Conservation (phyloP, 2,888 invertebrate species). For the Calameuta filiformis region DNA sequence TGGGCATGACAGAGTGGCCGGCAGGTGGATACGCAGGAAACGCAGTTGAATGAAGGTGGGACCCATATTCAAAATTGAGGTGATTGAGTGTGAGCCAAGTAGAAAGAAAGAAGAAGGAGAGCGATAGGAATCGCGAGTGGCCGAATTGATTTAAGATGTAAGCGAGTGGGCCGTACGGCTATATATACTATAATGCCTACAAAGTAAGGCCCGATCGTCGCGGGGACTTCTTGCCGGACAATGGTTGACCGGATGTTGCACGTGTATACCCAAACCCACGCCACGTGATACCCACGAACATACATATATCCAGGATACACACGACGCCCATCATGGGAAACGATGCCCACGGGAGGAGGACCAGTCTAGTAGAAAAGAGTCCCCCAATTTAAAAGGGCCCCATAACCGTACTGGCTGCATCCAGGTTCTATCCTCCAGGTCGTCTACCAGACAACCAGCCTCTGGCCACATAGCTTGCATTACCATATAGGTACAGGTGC, state of each 20-base stretch:
- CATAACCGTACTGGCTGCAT: too few relatives aligned
- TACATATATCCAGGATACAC: background rate
- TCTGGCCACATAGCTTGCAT: slow-evolving; percentile 20
- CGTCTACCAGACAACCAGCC: too few relatives aligned
- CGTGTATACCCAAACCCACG: slow-evolving; percentile 57
- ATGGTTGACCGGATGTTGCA: slow-evolving; percentile 54
- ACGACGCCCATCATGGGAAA: background rate
- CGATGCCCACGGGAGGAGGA: background rate
- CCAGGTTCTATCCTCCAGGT: too few relatives aligned
- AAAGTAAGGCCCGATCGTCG: slow-evolving; percentile 48
- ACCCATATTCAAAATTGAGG: too few relatives aligned
- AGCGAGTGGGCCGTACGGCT: slow-evolving; percentile 18
- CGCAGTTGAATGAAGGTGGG: too few relatives aligned
- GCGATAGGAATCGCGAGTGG: slow-evolving; percentile 3
- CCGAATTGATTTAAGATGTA: slow-evolving; percentile 11
- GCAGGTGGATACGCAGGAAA: too few relatives aligned
- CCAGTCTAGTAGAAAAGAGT: background rate
- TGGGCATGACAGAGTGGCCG: too few relatives aligned
- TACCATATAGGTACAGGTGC: slow-evolving; percentile 41
- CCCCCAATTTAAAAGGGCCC: too few relatives aligned
- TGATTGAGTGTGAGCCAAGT: too few relatives aligned
- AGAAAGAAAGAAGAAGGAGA: background rate
- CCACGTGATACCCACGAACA: slow-evolving; percentile 22
- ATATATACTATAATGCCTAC: slow-evolving; percentile 3
- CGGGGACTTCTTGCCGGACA: slow-evolving; percentile 42